Conservation (phyloP, 2,888 invertebrate species). For the Zootermopsis nevadensis region DNA sequence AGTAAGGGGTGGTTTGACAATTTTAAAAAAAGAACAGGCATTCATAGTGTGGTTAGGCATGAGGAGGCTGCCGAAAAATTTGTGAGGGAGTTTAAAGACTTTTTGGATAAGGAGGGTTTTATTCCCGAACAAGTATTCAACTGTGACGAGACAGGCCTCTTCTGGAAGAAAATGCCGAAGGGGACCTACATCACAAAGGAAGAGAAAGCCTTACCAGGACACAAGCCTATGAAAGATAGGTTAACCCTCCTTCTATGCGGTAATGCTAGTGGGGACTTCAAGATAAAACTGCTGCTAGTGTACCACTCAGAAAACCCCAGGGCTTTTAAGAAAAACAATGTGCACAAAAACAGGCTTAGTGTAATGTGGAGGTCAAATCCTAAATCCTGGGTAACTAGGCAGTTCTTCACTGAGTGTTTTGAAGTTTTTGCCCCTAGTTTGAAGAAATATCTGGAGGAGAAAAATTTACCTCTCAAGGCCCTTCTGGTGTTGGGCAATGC, state of each 20-base stretch:
- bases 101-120: not conserved
- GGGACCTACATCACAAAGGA: constrained; percentile 57
- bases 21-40: no score
- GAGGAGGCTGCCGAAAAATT: no score
- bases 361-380: constrained; percentile 57
- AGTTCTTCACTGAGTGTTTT: constrained; percentile 41
- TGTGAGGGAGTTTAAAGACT: no score
- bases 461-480: not conserved
- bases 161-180: constrained; percentile 58
- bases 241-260: constrained; percentile 57
- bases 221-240: constrained; percentile 57
- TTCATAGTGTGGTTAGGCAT: no score
- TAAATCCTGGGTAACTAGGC: constrained; percentile 54
- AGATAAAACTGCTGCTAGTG: constrained; percentile 57
- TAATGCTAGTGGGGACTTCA: constrained; percentile 56
- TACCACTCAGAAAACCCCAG: constrained; percentile 56
- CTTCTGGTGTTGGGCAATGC: constrained; percentile 51
- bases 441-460: constrained; percentile 56
- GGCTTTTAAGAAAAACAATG: constrained; percentile 55
- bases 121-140: constrained; percentile 49
- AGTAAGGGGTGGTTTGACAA: no score
- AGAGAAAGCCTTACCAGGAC: constrained; percentile 57
- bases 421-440: constrained; percentile 55
- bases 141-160: constrained; percentile 55
- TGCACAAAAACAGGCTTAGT: constrained; percentile 55